These are phyloP conservation scores for Drosophila kurseongensis DNA, from an alignment of 1,140 invertebrate genomes.

Conservation along the genomic window DNA sequence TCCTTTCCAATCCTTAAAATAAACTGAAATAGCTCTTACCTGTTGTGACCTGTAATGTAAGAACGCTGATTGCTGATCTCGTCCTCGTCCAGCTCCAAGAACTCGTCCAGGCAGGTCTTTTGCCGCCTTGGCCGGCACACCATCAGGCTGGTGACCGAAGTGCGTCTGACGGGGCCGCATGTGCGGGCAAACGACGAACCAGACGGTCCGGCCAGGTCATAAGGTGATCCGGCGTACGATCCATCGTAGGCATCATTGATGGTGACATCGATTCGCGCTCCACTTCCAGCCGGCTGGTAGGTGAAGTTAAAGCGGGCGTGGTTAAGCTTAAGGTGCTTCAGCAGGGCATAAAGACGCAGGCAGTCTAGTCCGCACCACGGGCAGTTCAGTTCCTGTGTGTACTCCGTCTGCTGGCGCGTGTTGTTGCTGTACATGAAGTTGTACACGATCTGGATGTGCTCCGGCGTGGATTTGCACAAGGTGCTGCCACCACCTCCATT, in stretches of 20 bases:
- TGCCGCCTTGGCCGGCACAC: constrained; percentile 92
- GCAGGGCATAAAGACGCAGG: constrained; percentile 92
- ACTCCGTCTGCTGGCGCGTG: constrained; percentile 96
- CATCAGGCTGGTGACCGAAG: constrained; percentile 94
- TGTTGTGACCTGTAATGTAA: constrained; percentile 95
- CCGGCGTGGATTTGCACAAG: constrained; percentile 47
- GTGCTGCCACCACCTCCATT: constrained; percentile 31
- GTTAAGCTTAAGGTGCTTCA: constrained; percentile 97
- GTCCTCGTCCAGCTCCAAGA: constrained; percentile 92
- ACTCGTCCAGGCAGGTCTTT: constrained; percentile 91
- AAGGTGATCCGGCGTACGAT: constrained; percentile 97
- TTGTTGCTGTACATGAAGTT: constrained; percentile 98
- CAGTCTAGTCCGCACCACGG: constrained; percentile 98
- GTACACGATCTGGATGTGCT: constrained; percentile 93
- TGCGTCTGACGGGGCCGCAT: constrained; percentile 92
- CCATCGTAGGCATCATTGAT: constrained; percentile 98
- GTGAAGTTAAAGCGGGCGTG: constrained; percentile 97
- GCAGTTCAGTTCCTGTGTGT: constrained; percentile 95
- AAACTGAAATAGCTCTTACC: constrained; percentile 85
- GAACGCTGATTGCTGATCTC: constrained; percentile 92
- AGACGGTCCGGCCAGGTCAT: constrained; percentile 92
- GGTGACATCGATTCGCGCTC: constrained; percentile 96
- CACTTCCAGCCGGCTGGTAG: constrained; percentile 88
- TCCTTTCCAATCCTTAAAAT: not conserved
- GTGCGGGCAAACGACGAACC: constrained; percentile 88